Conservation (phyloP, 2,888 invertebrate species). For the Parasteatoda lunata region DNA sequence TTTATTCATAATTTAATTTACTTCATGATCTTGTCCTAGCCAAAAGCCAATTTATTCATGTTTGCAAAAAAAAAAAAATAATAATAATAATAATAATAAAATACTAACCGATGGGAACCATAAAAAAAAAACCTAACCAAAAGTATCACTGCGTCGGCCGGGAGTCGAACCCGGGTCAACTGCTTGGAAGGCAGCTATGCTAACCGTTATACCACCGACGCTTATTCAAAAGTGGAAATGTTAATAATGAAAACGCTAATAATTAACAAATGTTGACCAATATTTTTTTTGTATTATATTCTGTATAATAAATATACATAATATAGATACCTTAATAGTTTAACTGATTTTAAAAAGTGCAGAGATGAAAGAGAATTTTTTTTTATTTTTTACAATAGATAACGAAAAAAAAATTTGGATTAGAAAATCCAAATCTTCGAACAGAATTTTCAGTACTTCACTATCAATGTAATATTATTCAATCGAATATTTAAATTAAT, state of each 20-base stretch:
- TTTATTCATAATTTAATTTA: too few species aligned
- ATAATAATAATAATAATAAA: not conserved
- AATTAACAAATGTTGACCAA: not conserved
- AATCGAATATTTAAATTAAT: too few species aligned
- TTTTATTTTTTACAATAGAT: too few species aligned
- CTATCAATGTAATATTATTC: too few species aligned
- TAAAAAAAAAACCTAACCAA: not conserved
- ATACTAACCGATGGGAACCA: not conserved
- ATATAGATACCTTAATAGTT: not conserved
- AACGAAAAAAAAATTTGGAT: too few species aligned
- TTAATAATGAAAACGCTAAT: not conserved
- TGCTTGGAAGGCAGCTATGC: conserved; percentile 69
- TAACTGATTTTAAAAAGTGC: not conserved
- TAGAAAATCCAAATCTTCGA: too few species aligned
- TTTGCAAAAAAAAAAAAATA: too few species aligned
- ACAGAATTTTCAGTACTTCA: too few species aligned
- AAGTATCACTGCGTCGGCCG: conserved; percentile 54
- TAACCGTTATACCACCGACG: conserved; percentile 69
- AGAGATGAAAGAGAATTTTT: too few species aligned
- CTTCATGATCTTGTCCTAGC: too few species aligned
- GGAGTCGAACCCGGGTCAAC: conserved; percentile 69
- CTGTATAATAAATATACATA: not conserved
- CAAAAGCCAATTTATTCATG: too few species aligned
- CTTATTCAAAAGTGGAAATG: not conserved
- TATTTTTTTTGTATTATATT: not conserved